These are phyloP conservation scores for Gadopsis marmoratus DNA, from an alignment of 2,797 vertebrate species.

Conservation along the genomic window DNA sequence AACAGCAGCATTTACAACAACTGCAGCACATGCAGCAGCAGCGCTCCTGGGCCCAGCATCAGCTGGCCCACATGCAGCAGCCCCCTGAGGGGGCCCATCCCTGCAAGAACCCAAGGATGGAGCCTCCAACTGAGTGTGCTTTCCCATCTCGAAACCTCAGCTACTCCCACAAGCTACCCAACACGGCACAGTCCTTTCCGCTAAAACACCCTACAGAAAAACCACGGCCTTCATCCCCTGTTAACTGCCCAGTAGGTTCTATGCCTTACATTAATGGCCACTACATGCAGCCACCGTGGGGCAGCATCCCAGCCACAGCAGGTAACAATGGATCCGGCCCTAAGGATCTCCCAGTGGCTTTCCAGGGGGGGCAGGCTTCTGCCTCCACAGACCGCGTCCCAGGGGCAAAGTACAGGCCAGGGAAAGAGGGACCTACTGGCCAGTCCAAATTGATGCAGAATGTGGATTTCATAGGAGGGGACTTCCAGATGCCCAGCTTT, in stretches of 20 bases:
- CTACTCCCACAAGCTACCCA: slow-evolving; percentile 92
- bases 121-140: slow-evolving; percentile 86
- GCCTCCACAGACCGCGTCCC: slow-evolving; percentile 89
- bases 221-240: slow-evolving; percentile 88
- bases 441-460: slow-evolving; percentile 90
- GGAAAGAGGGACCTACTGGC: slow-evolving; percentile 79
- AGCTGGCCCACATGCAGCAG: slow-evolving; percentile 93
- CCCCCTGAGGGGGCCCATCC: slow-evolving; percentile 89
- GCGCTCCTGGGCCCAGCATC: slow-evolving; percentile 94
- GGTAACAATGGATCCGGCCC: slow-evolving; percentile 93
- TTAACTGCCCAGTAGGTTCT: slow-evolving; percentile 83
- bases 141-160: slow-evolving; percentile 88
- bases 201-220: slow-evolving; percentile 92
- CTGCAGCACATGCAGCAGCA: slow-evolving; percentile 81
- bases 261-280: slow-evolving; percentile 93
- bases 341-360: slow-evolving; percentile 91
- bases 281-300: slow-evolving; percentile 94
- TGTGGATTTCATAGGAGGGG: slow-evolving; percentile 92
- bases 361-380: slow-evolving; percentile 89
- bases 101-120: slow-evolving; percentile 89
- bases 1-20: slow-evolving; percentile 77
- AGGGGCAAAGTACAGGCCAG: slow-evolving; percentile 91
- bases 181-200: slow-evolving; percentile 88
- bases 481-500: slow-evolving; percentile 92
- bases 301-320: slow-evolving; percentile 90